Conservation (phyloP, 1,140 invertebrate genomes). For the Conus betulinus region DNA sequence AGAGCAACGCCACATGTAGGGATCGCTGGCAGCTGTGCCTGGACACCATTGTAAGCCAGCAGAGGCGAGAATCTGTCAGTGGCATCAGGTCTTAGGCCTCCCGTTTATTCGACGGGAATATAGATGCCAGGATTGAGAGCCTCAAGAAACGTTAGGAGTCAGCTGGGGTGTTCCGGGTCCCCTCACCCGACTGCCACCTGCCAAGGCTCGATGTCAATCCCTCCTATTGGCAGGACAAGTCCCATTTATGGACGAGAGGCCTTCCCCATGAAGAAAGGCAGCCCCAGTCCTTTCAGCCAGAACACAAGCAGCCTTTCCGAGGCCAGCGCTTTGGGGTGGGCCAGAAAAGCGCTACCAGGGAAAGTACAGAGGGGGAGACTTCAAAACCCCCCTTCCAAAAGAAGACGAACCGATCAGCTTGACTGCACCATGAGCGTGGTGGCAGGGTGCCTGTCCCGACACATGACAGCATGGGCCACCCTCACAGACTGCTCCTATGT, state of each 20-base stretch:
- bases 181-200: neutral
- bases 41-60: neutral
- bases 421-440: neutral
- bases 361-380: neutral
- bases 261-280: neutral
- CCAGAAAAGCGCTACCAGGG: neutral
- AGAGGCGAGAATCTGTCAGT: neutral
- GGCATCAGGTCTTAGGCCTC: neutral
- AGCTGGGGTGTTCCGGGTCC: neutral
- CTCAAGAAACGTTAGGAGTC: neutral
- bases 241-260: neutral
- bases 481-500: neutral
- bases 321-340: no score
- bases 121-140: neutral
- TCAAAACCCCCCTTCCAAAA: neutral
- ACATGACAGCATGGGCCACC: neutral
- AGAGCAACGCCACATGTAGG: neutral
- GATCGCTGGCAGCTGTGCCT: neutral
- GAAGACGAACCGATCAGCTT: neutral
- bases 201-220: no score
- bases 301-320: neutral
- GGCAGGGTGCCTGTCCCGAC: neutral
- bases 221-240: no score
- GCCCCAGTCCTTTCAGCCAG: neutral
- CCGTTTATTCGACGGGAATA: neutral